Base-by-base conservation (phyloP, 2,113 vertebrate genomes). In the Gracilinanus agilis region DNA sequence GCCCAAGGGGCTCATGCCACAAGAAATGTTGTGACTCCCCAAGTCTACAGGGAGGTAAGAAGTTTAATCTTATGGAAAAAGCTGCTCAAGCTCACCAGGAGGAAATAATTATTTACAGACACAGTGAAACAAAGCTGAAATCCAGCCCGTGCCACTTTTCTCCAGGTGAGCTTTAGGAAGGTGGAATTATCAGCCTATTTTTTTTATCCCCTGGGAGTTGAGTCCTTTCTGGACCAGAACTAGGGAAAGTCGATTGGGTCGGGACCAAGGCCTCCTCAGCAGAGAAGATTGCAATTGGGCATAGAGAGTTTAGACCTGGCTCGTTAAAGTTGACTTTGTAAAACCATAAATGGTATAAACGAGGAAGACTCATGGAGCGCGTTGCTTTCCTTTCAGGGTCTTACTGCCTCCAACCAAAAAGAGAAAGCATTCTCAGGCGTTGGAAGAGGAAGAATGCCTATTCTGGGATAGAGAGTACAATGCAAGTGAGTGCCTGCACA, bases 381-480 rank as follows among this genome's bases (percentile, higher is more conserved):
- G 89, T 54, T 13, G 95, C 93, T 92, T 94, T 97, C 91, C 9
- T 93, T 96, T 44, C 95, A 99, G 99, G 92, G 34, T 95, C 95
- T 96, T 95, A 0, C 53, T 97, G 91, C 97, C 44, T 0, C 97
- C 98, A 34, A 97, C 98, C 44, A 99, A 98, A 97, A 99, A 99
- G 97, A 99, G 99, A 92, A 99, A 99, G 92, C 96, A 97, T 55
- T 98, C 98, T 0, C 98, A 99, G 21, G 96, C 96, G 0, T 93
- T 97, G 27, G 98, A 98, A 54, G 98, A 98, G 0, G 19, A 96
- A 13, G 97, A 98, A 92, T 94, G 94, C 93, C 6, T 23, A 16
- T n/a, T 88, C 8, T 98, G 93, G 95, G 55, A 89, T 53, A 94
- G 55, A 12, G 90, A 58, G 54, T 93, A 67, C 88, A 96, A 96